Evolutionary conservation across 2,888 invertebrate genomes (phyloP), one percentile per base, ranked within the genome.

Genomic region (Eupithecia abbreviata): DNA sequence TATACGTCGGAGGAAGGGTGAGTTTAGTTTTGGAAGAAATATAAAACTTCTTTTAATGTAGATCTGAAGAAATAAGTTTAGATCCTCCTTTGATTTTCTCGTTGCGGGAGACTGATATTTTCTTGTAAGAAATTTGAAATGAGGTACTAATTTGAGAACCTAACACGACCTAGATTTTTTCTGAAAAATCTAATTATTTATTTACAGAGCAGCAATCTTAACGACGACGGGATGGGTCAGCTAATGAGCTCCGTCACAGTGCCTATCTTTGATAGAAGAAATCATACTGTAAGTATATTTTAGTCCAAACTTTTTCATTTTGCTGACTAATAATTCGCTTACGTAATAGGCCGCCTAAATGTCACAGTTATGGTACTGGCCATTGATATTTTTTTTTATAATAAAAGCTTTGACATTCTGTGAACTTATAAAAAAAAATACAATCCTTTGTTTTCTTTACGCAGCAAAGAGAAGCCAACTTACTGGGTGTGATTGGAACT

Each of bases 401-500:
- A 7, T 7, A n/a, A n/a, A 55, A 51, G 15, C 0, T 7, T n/a
- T 9, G 7, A n/a, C n/a, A 1, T n/a, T 55, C n/a, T 58, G 1
- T 18, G 9, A 18, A 58, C 41, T 15, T 30, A 30, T 30, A 30
- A 30, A 30, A 30, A 30, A 30, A 30, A 42, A 42, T 42, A 15
- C 15, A 15, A 42, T 13, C 0, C 45, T 18, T 47, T 69, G 41
- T 13, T 73, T 80, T 95, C 69, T 91, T 18, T 62, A 62, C 30
- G 12, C 62, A 97, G 97, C 97, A 97, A 88, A 96, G 98, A 88
- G 97, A 97, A 83, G 99, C 99, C 41, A 98, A 98, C 91, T 96
- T 99, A 81, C 95, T 99, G 81, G 99, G 99, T 72, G 99, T 99
- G 65, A 99, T 99, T 79, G 99, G 99, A 72, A 99, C 99, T 41